A percentile compares a stretch with the other conserved stretches of the same genome.
Evolutionary conservation across 1,140 invertebrate species (phyloP).

Genomic region (Portunus trituberculatus): DNA sequence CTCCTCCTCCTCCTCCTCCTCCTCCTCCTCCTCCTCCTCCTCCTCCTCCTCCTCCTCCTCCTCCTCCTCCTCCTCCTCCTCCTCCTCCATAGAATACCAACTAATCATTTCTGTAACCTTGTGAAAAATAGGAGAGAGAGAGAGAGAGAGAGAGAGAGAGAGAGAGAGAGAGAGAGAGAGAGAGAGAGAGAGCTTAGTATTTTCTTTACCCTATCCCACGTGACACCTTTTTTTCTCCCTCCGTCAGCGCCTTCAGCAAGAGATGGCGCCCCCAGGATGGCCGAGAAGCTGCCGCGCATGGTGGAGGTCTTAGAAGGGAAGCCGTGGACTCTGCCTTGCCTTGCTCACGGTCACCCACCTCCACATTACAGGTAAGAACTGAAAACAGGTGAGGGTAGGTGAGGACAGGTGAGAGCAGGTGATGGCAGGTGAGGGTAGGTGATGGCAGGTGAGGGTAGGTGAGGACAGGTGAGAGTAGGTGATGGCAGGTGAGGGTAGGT

Average conservation of each 20-base stretch:
- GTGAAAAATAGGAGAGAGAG: not conserved
- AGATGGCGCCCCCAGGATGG: slow-evolving; percentile 54
- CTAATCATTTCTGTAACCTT: no score
- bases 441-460: not conserved
- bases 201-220: no score
- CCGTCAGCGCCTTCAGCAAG: not conserved
- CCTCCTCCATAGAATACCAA: not conserved
- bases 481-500: no score
- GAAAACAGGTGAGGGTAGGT: not conserved
- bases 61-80: not conserved
- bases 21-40: not conserved
- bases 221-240: not conserved
- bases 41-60: not conserved
- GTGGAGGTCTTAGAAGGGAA: slow-evolving; percentile 57
- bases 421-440: not conserved
- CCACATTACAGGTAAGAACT: slow-evolving; percentile 54
- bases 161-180: not conserved
- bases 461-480: not conserved
- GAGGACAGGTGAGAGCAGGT: not conserved
- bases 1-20: not conserved
- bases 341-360: slow-evolving; percentile 52
- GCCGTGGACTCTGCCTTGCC: slow-evolving; percentile 50
- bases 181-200: no score
- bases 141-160: not conserved
- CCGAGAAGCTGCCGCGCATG: slow-evolving; percentile 33